Evolutionary conservation across 2,888 invertebrate species (phyloP).

Genomic region (Apotomis betuletana): DNA sequence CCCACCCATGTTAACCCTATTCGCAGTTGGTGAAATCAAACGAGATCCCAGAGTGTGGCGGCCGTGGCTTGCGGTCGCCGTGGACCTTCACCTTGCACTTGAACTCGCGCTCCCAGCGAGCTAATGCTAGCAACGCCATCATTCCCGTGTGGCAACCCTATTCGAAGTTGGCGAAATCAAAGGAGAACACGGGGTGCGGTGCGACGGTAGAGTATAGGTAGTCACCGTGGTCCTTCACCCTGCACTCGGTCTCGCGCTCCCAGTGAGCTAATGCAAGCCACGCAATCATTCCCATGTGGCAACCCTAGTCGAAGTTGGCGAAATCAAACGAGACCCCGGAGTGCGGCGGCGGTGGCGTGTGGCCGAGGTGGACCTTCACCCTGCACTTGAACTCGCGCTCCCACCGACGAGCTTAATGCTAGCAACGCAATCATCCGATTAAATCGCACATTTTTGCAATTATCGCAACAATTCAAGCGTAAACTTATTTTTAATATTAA

Average conservation of each 20-base stretch:
- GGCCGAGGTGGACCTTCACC: slow-evolving; percentile 72
- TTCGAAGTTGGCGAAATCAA: background rate
- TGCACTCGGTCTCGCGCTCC: slow-evolving; percentile 76
- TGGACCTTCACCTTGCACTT: slow-evolving; percentile 81
- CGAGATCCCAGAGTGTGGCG: slow-evolving; percentile 10
- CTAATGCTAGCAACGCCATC: slow-evolving; percentile 50
- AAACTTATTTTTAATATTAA: slow-evolving; percentile 3
- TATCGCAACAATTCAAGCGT: slow-evolving; percentile 41
- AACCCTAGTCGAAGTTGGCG: background rate
- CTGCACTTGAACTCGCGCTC: slow-evolving; percentile 77
- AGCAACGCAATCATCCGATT: slow-evolving; percentile 70
- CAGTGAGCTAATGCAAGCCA: slow-evolving; percentile 49
- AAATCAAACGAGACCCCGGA: background rate
- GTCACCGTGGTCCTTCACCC: slow-evolving; percentile 73
- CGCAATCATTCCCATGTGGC: slow-evolving; percentile 30
- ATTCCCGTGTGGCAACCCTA: background rate
- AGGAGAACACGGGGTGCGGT: slow-evolving; percentile 4
- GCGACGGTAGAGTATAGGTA: slow-evolving; percentile 34
- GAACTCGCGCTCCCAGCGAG: slow-evolving; percentile 63
- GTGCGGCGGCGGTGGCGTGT: slow-evolving; percentile 33
- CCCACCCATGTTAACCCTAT: too few relatives aligned
- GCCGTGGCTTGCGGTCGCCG: slow-evolving; percentile 40
- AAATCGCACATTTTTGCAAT: slow-evolving; percentile 63
- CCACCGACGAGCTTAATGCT: slow-evolving; percentile 38
- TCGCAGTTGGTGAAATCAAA: too few relatives aligned